Evolutionary conservation across 2,888 invertebrate genomes (phyloP).

Genomic region (Dicycla oo): DNA sequence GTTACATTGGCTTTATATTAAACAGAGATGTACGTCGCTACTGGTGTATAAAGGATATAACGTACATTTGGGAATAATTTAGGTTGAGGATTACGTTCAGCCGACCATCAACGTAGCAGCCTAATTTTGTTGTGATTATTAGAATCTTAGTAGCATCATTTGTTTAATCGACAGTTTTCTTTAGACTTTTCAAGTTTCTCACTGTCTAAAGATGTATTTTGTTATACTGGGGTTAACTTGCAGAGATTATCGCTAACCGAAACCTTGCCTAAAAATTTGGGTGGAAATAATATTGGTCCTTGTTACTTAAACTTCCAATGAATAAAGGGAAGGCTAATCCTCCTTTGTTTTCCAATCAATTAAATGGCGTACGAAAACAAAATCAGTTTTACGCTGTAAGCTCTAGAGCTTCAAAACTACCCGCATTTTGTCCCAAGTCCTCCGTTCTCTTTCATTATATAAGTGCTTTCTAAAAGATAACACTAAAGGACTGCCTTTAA

Average conservation of each 20-base stretch:
- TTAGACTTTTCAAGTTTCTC: not conserved
- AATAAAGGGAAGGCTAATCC: not conserved
- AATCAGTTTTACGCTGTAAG: slow-evolving; percentile 50
- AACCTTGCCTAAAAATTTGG: not conserved
- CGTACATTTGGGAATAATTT: slow-evolving; percentile 25
- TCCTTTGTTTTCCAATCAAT: slow-evolving; percentile 48
- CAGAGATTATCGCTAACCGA: not conserved
- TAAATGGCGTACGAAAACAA: slow-evolving; percentile 43
- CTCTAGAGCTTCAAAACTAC: slow-evolving; percentile 39
- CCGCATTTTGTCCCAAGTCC: slow-evolving; percentile 38
- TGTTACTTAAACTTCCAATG: not conserved
- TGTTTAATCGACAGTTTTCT: not conserved
- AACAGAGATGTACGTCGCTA: slow-evolving; percentile 58
- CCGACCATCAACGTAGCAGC: slow-evolving; percentile 16
- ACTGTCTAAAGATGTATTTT: not conserved
- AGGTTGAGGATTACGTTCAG: slow-evolving; percentile 22
- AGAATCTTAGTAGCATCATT: not conserved
- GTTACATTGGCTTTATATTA: slow-evolving; percentile 65
- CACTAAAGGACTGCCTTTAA: slow-evolving; percentile 47
- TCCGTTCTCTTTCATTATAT: slow-evolving; percentile 57
- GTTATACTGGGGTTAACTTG: not conserved
- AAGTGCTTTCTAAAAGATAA: slow-evolving; percentile 63
- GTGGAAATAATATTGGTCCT: not conserved
- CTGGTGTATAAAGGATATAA: slow-evolving; percentile 26
- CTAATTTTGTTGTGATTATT: slow-evolving; percentile 7